These are phyloP conservation scores for Argyresthia goedartella DNA, from an alignment of 2,888 invertebrate genomes.

Conservation along the genomic window DNA sequence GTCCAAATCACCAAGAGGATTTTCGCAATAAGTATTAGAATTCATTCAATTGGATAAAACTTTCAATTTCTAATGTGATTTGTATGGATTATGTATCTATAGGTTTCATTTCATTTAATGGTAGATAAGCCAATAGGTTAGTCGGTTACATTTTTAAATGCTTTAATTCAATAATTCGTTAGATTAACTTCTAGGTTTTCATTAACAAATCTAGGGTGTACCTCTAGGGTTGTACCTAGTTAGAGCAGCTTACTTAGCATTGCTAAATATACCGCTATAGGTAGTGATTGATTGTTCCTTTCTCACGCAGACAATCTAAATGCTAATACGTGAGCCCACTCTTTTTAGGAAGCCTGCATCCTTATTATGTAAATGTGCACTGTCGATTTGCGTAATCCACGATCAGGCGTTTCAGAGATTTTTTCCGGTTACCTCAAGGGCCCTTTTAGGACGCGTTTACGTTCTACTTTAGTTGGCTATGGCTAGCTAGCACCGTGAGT, in stretches of 20 bases:
- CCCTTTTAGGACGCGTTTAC: too few species aligned
- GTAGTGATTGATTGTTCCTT: slow-evolving; percentile 41
- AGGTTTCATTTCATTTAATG: too few species aligned
- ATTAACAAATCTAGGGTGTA: not conserved
- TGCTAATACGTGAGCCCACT: slow-evolving; percentile 34
- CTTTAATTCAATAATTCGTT: not conserved
- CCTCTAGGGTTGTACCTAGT: not conserved
- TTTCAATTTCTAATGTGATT: too few species aligned
- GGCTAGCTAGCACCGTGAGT: too few species aligned
- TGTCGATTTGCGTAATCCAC: slow-evolving; percentile 42
- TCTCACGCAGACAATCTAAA: slow-evolving; percentile 47
- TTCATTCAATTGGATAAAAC: too few species aligned
- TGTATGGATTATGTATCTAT: too few species aligned
- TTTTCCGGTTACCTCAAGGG: not conserved
- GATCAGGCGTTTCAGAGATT: slow-evolving; percentile 24
- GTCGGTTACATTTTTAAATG: too few species aligned
- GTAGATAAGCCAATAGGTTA: too few species aligned
- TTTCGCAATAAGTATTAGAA: too few species aligned
- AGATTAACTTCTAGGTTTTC: not conserved
- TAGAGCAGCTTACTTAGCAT: not conserved
- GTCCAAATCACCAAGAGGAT: too few species aligned
- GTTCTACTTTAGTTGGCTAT: too few species aligned
- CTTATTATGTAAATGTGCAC: slow-evolving; percentile 49
- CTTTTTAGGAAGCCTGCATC: slow-evolving; percentile 33
- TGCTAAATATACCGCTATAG: slow-evolving; percentile 9